Evolutionary conservation across 1,140 invertebrate genomes (phyloP), one percentile per base, ranked within the genome.

Genomic region (Phocides pigmalion): DNA sequence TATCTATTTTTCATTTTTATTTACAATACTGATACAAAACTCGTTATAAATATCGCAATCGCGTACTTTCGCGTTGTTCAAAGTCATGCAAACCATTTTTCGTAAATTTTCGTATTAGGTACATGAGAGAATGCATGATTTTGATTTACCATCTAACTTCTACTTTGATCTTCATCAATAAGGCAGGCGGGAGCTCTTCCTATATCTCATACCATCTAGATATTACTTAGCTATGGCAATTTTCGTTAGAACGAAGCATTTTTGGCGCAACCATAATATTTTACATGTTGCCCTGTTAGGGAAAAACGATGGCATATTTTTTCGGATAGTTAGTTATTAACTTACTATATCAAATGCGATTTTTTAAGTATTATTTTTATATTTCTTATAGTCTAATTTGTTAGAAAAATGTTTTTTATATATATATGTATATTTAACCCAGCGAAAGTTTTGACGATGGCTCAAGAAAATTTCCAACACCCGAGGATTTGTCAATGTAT

Each of bases 1-100:
- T 46, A 59, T 44, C 22, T 46, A 35, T 32, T 32, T 16, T 42
- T 58, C 32, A 32, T 44, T 22, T 2, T 58, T 58, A 58, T 58
- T 58, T 58, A 58, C 54, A 58, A 32, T 59, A 59, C 42, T 35
- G 11, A 59, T 59, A 58, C 54, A 58, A 59, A 59, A 59, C 54
- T 59, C 41, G 41, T 46, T 59, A 59, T 39, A 59, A 59, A 59
- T 39, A 32, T 59, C 25, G 54, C 41, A 35, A 19, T 46, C 54
- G 41, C 22, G 46, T 59, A 41, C 16, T 42, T 46, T n/a, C n/a
- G 35, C 41, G 14, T 32, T 22, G 15, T 4, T 46, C 41, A 59
- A 46, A 59, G 41, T 42, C 53, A 22, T 58, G 54, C 54, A 59
- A 8, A 46, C 41, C 41, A 17, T 44, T 17, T 14, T n/a, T 44